phyloP scores from a whole-genome alignment of 2,888 invertebrate species.

The Drosophila setosimentum region DNA sequence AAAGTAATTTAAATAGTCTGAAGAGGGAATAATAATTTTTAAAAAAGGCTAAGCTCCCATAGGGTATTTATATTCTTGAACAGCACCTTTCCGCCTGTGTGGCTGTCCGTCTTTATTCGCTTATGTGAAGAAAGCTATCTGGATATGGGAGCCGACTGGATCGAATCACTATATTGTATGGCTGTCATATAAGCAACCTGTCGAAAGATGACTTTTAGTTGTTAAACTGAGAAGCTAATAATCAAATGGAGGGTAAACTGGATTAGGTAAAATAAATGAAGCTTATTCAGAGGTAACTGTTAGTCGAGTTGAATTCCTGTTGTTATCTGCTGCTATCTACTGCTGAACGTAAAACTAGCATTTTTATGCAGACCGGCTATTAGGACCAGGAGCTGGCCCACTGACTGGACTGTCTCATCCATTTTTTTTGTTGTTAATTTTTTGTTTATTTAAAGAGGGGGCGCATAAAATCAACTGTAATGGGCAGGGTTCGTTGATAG shows the following conservation, averaged over 20 bases:
- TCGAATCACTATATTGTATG: not conserved
- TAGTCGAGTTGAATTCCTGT: not conserved
- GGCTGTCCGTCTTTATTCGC: not conserved
- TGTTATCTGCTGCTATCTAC: slow-evolving; percentile 28
- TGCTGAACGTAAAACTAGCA: slow-evolving; percentile 73
- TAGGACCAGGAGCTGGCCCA: slow-evolving; percentile 29
- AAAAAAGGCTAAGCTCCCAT: not conserved
- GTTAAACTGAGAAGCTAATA: not conserved
- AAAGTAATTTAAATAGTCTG: not conserved
- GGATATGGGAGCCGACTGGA: not conserved
- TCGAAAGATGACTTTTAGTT: not conserved
- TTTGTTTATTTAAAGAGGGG: slow-evolving; percentile 30
- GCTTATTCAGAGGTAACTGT: slow-evolving; percentile 11
- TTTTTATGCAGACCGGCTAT: slow-evolving; percentile 75
- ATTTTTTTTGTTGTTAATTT: not conserved
- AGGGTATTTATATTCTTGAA: not conserved
- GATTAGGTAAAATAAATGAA: not conserved
- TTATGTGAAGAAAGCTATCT: not conserved
- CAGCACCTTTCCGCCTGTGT: not conserved
- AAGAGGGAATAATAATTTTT: not conserved
- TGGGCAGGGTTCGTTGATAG: slow-evolving; percentile 59
- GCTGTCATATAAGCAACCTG: not conserved
- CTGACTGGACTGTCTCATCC: slow-evolving; percentile 17
- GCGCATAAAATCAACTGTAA: slow-evolving; percentile 74
- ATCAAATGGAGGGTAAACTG: not conserved